A percentile compares a stretch with the other conserved stretches of the same genome.
These are phyloP conservation scores for Trilocha varians DNA, from an alignment of 2,888 invertebrate genomes.

Conservation along the genomic window DNA sequence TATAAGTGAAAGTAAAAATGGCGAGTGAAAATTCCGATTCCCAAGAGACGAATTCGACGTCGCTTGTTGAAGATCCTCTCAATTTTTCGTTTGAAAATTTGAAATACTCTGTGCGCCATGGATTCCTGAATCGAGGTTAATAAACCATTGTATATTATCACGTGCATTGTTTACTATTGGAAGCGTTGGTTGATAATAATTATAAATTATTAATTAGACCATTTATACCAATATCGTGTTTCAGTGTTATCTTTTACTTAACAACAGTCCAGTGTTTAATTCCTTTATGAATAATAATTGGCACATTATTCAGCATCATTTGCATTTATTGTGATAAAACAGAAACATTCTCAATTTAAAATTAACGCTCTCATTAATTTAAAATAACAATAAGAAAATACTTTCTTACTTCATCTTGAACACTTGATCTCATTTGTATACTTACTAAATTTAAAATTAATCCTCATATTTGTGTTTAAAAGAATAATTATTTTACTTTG, in stretches of 20 bases:
- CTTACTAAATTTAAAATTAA: no score
- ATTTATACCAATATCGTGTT: neutral
- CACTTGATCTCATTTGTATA: no score
- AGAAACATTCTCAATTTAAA: no score
- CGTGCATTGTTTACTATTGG: constrained; percentile 1
- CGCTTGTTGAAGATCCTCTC: constrained; percentile 59
- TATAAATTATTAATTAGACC: neutral
- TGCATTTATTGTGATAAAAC: no score
- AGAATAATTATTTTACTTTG: no score
- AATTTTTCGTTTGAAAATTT: constrained; percentile 79
- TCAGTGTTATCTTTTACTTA: neutral
- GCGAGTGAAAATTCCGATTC: constrained; percentile 53
- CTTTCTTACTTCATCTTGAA: no score
- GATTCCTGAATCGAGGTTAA: constrained; percentile 72
- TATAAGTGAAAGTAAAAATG: constrained; percentile 42
- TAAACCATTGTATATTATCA: constrained; percentile 11
- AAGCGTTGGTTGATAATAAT: neutral
- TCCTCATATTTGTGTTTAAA: no score
- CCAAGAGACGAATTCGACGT: constrained; percentile 52
- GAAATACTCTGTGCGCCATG: constrained; percentile 76
- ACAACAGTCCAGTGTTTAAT: no score
- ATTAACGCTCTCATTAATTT: no score
- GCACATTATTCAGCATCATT: no score
- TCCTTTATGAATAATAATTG: no score
- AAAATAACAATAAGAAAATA: no score